Percentiles rank a stretch among this genome's conserved stretches.
These are phyloP conservation scores for Drosophila affinis DNA, from an alignment of 2,888 invertebrate species.

Conservation along the genomic window DNA sequence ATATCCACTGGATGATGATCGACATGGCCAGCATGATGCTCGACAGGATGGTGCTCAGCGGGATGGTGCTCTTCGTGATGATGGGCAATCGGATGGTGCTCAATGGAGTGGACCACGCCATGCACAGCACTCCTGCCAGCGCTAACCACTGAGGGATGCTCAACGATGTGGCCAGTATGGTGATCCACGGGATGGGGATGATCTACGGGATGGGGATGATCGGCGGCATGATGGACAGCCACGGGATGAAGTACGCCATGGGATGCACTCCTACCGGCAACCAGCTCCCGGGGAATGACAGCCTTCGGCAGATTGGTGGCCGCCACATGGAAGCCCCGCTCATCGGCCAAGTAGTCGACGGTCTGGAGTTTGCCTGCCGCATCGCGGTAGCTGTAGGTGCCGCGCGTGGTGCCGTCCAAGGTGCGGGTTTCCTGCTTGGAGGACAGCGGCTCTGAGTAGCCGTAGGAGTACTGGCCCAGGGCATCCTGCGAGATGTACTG, in stretches of 20 bases:
- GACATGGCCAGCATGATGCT: background rate
- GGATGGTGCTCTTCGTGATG: constrained; percentile 10
- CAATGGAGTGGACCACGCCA: background rate
- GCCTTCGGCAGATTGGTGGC: constrained; percentile 86
- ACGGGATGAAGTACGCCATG: constrained; percentile 28
- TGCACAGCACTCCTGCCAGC: constrained; percentile 11
- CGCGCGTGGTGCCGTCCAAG: constrained; percentile 86
- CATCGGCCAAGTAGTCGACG: constrained; percentile 86
- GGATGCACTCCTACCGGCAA: constrained; percentile 21
- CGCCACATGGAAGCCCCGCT: constrained; percentile 86
- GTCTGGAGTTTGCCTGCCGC: constrained; percentile 86
- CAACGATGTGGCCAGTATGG: background rate
- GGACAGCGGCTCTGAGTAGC: constrained; percentile 86
- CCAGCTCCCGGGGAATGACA: constrained; percentile 29
- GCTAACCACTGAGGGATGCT: background rate
- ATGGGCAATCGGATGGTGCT: background rate
- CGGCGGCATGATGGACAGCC: background rate
- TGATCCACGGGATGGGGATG: constrained; percentile 10
- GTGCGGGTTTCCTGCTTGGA: constrained; percentile 86
- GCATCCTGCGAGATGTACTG: constrained; percentile 87
- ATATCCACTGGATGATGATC: too few relatives aligned
- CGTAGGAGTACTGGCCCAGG: constrained; percentile 87
- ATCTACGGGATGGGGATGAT: background rate
- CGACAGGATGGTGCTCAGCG: constrained; percentile 20
- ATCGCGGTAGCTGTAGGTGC: constrained; percentile 87